phyloP scores from a whole-genome alignment of 2,113 vertebrate genomes.

The Oriolus oriolus region DNA sequence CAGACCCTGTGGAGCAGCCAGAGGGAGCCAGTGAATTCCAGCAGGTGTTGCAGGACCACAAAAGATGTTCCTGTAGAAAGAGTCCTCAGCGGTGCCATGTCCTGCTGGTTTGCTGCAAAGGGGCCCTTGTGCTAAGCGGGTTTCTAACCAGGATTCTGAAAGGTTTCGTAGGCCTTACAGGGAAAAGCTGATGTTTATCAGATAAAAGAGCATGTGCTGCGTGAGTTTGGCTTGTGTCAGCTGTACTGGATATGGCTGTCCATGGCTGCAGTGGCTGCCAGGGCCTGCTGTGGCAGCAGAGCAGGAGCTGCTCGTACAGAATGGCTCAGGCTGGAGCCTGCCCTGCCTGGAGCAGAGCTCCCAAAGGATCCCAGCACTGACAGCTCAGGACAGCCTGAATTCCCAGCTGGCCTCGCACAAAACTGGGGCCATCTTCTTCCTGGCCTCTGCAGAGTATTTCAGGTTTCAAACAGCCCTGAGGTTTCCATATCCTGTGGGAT shows the following conservation, averaged over 20 bases:
- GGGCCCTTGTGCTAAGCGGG: not conserved
- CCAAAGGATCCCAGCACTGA: not conserved
- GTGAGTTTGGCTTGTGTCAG: not conserved
- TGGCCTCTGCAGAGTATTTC: not conserved
- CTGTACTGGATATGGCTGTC: fast-evolving
- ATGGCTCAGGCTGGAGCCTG: not conserved
- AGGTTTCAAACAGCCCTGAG: not conserved
- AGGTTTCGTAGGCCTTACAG: not conserved
- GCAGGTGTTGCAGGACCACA: not conserved
- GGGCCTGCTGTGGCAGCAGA: fast-evolving
- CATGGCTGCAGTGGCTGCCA: not conserved
- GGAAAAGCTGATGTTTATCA: not conserved
- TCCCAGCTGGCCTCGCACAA: not conserved
- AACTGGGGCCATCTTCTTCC: not conserved
- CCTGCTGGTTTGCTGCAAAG: not conserved
- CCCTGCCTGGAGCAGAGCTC: not conserved
- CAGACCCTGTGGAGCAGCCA: not conserved
- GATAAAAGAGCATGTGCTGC: fast-evolving
- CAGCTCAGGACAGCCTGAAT: not conserved
- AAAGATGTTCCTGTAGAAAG: not conserved
- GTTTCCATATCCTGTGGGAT: not conserved
- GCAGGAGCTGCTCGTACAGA: fast-evolving
- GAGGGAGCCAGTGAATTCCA: not conserved
- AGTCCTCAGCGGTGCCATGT: too few species aligned
- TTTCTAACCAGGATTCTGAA: not conserved